Base-by-base conservation (phyloP, 2,888 invertebrate genomes). In the Geophilus truncorum region DNA sequence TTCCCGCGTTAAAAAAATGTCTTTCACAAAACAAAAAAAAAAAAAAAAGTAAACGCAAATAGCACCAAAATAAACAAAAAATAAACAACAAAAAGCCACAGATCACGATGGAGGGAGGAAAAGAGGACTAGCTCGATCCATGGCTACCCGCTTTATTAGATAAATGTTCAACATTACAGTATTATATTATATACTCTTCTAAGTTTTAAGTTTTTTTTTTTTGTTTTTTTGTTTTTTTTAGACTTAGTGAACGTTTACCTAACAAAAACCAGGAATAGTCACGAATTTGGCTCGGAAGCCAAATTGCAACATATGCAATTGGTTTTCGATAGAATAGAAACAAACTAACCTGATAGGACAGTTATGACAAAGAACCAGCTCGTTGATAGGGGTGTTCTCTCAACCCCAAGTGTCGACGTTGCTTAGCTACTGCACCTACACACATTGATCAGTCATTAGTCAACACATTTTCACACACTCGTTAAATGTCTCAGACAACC, bases 351-450 rank as follows among this genome's bases (percentile, higher is more conserved):
- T 82, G 78, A 81, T 81, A 76, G 30, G 45, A 80, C 28, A 81
- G 79, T 82, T 84, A 89, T 87, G 91, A 92, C 91, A 93, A 93
- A 93, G 90, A 89, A 90, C 93, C 93, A 90, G 95, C 94, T 92
- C 96, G 95, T 92, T 95, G 95, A 92, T 97, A 97, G 90, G 97
- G 97, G 92, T 97, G 96, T 90, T 96, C 96, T 92, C 97, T 92
- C 90, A 94, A 93, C 90, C 93, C 92, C 90, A 94, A 91, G 89
- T 92, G 91, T 89, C 94, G 92, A 88, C 92, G 90, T 88, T 92
- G 91, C 89, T 92, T 92, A 87, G 92, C 93, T 90, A 93, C 92
- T 91, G 93, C 93, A 93, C 94, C 93, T 94, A 82, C 81, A 83
- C 82, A 82, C 62, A 81, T 25, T 70, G 70, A 45, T 77, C 62